Conservation (phyloP, 2,113 vertebrate species). For the Dipodomys ordii region DNA sequence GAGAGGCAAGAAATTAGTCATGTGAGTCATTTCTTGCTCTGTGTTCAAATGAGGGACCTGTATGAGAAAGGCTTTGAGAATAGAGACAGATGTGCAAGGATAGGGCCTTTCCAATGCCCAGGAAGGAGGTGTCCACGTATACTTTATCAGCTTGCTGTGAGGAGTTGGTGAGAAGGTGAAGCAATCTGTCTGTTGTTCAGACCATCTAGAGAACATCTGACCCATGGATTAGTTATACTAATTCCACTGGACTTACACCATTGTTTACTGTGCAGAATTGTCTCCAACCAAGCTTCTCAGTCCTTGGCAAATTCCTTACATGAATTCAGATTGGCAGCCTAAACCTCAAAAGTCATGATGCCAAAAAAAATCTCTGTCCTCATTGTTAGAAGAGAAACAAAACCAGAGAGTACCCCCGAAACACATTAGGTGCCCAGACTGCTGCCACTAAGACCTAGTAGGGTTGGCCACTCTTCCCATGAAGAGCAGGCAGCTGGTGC, state of each 20-base stretch:
- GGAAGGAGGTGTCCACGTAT: not conserved
- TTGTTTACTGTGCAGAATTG: not conserved
- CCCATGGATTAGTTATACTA: not conserved
- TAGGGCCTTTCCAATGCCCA: not conserved
- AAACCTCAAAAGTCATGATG: not conserved
- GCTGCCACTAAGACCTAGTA: conserved; percentile 81
- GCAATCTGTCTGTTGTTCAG: not conserved
- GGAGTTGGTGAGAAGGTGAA: not conserved
- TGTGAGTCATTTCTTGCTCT: not conserved
- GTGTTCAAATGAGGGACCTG: not conserved
- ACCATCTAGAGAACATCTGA: not conserved
- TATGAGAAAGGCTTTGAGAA: not conserved
- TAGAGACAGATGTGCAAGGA: not conserved
- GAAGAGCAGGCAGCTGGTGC: conserved; percentile 96
- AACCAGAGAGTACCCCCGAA: not conserved
- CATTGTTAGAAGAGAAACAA: conserved; percentile 27
- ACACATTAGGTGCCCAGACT: not conserved
- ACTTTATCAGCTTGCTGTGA: not conserved
- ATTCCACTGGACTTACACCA: not conserved
- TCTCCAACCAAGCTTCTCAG: not conserved
- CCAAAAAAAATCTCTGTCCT: not conserved
- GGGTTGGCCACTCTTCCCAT: conserved; percentile 95
- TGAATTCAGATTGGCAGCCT: not conserved
- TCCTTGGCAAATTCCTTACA: not conserved
- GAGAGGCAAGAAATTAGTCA: not conserved